phyloP scores from a whole-genome alignment of 2,888 invertebrate species.

The Blastobasis adustella region DNA sequence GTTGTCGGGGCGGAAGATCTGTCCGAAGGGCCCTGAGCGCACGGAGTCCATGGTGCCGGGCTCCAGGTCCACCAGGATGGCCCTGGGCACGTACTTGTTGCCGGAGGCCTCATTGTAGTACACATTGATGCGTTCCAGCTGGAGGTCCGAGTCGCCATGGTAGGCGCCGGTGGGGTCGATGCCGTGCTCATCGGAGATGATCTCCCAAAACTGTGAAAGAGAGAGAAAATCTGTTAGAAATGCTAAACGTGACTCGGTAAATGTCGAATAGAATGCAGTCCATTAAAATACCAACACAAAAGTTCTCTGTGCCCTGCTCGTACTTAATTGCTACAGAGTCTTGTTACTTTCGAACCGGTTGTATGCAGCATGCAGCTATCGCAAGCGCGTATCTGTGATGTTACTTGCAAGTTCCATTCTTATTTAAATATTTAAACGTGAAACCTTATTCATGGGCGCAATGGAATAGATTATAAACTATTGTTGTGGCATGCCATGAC shows the following conservation, averaged over 20 bases:
- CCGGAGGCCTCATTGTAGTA: conserved; percentile 94
- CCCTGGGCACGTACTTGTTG: conserved; percentile 62
- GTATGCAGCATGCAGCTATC: conserved; percentile 24
- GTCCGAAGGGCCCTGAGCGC: conserved; percentile 80
- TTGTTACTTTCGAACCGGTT: conserved; percentile 60
- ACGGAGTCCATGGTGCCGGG: conserved; percentile 80
- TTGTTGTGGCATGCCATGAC: background rate
- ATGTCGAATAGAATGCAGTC: conserved; percentile 30
- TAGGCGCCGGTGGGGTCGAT: conserved; percentile 94
- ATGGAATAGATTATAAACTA: conserved; percentile 1
- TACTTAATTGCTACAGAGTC: conserved; percentile 32
- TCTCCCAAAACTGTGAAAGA: conserved; percentile 85
- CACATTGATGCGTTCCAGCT: conserved; percentile 95
- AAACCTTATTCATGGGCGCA: conserved; percentile 15
- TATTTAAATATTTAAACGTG: conserved; percentile 17
- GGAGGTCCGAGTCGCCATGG: conserved; percentile 91
- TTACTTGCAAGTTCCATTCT: conserved; percentile 26
- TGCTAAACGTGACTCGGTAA: conserved; percentile 18
- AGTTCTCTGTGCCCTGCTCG: conserved; percentile 36
- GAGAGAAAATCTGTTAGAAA: conserved; percentile 83
- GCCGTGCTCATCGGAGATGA: conserved; percentile 96
- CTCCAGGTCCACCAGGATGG: conserved; percentile 61
- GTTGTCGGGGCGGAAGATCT: conserved; percentile 85
- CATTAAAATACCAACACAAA: conserved; percentile 54
- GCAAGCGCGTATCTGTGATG: conserved; percentile 22